Conservation (phyloP, 2,888 invertebrate species). For the Halictus quadricinctus region DNA sequence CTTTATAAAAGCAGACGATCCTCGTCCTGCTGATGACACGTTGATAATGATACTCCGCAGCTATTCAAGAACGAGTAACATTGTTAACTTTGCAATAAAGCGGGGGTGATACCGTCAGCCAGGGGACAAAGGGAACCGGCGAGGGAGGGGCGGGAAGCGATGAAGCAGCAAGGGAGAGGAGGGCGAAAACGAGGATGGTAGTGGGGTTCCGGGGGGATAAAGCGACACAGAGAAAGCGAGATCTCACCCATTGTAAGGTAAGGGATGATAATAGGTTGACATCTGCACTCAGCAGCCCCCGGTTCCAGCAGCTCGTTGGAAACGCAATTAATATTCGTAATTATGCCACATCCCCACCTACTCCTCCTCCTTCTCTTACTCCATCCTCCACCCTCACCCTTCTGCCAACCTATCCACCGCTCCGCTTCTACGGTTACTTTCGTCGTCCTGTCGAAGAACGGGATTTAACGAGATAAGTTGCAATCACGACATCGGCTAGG, state of each 20-base stretch:
- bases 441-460: constrained; percentile 62
- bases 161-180: constrained; percentile 47
- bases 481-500: constrained; percentile 61
- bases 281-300: constrained; percentile 81
- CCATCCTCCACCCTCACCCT: constrained; percentile 15
- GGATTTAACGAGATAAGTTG: constrained; percentile 76
- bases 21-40: constrained; percentile 79
- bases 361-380: constrained; percentile 27
- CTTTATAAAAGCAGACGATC: constrained; percentile 67
- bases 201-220: constrained; percentile 56
- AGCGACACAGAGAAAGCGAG: constrained; percentile 73
- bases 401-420: constrained; percentile 31
- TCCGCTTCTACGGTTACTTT: constrained; percentile 59
- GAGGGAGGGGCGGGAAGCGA: constrained; percentile 39
- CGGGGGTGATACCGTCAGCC: constrained; percentile 56
- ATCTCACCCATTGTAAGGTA: constrained; percentile 75
- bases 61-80: constrained; percentile 80
- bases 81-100: constrained; percentile 81
- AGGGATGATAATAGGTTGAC: constrained; percentile 82
- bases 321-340: constrained; percentile 82
- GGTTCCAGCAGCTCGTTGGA: constrained; percentile 75
- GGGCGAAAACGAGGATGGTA: constrained; percentile 33
- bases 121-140: constrained; percentile 22
- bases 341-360: constrained; percentile 74
- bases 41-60: constrained; percentile 80